Conservation (phyloP, 2,113 vertebrate genomes). For the Steatornis caripensis region DNA sequence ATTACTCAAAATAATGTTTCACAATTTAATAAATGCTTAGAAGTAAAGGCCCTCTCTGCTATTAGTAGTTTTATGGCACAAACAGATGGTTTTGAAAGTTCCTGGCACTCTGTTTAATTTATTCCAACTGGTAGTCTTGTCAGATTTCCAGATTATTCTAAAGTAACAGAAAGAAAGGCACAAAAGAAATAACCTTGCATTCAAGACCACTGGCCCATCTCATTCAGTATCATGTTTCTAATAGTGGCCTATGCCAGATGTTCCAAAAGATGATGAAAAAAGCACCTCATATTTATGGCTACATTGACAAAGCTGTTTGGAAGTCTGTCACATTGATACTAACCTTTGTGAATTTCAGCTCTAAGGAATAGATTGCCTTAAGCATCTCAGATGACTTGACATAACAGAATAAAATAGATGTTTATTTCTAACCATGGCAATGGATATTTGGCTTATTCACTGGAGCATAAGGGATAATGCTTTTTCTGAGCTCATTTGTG, state of each 20-base stretch:
- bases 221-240: not conserved
- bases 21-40: not conserved
- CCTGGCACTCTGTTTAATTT: not conserved
- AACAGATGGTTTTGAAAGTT: not conserved
- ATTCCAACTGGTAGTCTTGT: not conserved
- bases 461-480: not conserved
- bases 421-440: conserved; percentile 14
- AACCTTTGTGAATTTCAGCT: not conserved
- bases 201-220: not conserved
- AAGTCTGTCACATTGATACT: not conserved
- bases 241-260: not conserved
- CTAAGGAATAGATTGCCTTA: not conserved
- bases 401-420: not conserved
- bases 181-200: not conserved
- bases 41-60: not conserved
- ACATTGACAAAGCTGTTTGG: not conserved
- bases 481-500: not conserved
- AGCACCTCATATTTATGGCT: not conserved
- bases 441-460: not conserved
- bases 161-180: not conserved
- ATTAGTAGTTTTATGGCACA: not conserved
- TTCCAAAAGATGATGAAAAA: not conserved
- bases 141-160: not conserved
- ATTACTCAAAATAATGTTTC: not conserved
- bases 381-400: not conserved